A percentile compares a stretch with the other conserved stretches of the same genome.
These are phyloP conservation scores for Drosophila setosimentum DNA, from an alignment of 2,888 invertebrate species.

Conservation along the genomic window DNA sequence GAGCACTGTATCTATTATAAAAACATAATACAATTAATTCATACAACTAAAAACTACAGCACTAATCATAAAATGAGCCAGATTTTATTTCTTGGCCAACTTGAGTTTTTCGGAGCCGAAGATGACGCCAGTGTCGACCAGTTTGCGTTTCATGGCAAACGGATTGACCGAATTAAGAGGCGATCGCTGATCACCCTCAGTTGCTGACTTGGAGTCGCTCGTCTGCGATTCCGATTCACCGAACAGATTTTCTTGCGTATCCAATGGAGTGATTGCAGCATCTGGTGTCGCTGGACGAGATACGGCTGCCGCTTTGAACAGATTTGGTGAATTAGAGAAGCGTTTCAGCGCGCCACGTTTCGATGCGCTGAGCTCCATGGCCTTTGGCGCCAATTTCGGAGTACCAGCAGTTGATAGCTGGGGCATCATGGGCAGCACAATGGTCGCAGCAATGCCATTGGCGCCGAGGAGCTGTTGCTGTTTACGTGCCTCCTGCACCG, in stretches of 20 bases:
- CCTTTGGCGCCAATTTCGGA: conserved; percentile 77
- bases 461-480: conserved; percentile 66
- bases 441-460: conserved; percentile 60
- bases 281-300: conserved; percentile 59
- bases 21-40: conserved; percentile 18
- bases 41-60: conserved; percentile 11
- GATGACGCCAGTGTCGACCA: conserved; percentile 79
- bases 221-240: conserved; percentile 54
- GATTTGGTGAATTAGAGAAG: conserved; percentile 81
- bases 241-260: conserved; percentile 74
- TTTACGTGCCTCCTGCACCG: conserved; percentile 79
- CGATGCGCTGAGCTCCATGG: conserved; percentile 80
- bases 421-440: conserved; percentile 62
- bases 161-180: conserved; percentile 79
- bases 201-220: conserved; percentile 26
- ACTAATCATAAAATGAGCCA: conserved; percentile 14
- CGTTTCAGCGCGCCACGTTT: conserved; percentile 87
- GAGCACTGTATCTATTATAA: background rate
- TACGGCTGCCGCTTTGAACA: conserved; percentile 72
- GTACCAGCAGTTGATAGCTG: conserved; percentile 24
- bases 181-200: conserved; percentile 63
- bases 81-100: conserved; percentile 69
- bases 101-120: conserved; percentile 80
- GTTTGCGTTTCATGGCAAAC: conserved; percentile 85
- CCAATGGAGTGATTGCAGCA: conserved; percentile 35